Evolutionary conservation across 2,113 vertebrate species (phyloP), one percentile per base, ranked within the genome.

Genomic region (Anhinga rufa): DNA sequence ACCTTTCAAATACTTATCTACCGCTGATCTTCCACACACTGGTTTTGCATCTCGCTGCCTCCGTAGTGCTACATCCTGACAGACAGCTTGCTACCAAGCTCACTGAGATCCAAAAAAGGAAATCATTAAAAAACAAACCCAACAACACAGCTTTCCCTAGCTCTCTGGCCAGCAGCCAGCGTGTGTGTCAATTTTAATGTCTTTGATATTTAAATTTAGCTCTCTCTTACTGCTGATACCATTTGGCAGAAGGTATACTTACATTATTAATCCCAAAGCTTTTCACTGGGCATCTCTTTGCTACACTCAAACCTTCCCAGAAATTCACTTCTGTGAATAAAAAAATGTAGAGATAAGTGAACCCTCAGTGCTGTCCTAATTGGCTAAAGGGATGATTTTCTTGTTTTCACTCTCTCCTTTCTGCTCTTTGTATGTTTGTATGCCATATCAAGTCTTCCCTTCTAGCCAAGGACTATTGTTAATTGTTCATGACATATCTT

Each of bases 171-270:
- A 57, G 87, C 84, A 95, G 96, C 92, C 90, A 94, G 72, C 6
- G 60, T 92, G 71, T 82, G 65, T 95, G 78, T 95, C 86, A 96
- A 92, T 93, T 96, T 95, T 86, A 94, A 96, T 93, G 80, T 54
- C 95, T 96, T 93, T 94, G 90, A 94, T 96, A 96, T 94, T 94
- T 93, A 96, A 95, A 96, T 94, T 88, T 92, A 96, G 82, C 72
- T 64, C 71, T 34, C 64, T 81, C 61, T 94, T 91, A 48, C 52
- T 83, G 68, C 86, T 75, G 92, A 84, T 92, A 81, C 18, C 60
- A 92, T 68, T 95, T 96, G 90, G 86, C 92, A 96, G 88, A 85
- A 94, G 78, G 51, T 89, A 26, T 75, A 60, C 86, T 93, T 86
- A 86, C 9, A 82, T 44, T 81, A 75, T 60, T 90, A 88, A 81